These are phyloP conservation scores for Trachemys scripta DNA, from an alignment of 2,113 vertebrate species.

Conservation along the genomic window DNA sequence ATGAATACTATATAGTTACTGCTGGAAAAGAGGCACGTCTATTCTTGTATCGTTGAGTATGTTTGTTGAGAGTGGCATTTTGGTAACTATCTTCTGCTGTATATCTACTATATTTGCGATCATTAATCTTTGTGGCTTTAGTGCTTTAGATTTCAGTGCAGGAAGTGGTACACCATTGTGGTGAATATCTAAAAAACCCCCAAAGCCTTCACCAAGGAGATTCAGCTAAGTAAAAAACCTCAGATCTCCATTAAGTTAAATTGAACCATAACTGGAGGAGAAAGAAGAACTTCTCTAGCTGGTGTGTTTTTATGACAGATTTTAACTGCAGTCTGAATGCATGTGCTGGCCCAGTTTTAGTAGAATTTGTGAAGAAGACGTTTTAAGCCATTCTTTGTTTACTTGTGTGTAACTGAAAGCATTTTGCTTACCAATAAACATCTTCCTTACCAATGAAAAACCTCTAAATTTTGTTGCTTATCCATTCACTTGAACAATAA, in stretches of 20 bases:
- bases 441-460: neutral
- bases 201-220: neutral
- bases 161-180: slow-evolving; percentile 12
- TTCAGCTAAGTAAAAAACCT: neutral
- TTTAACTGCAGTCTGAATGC: neutral
- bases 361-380: neutral
- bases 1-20: neutral
- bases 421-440: neutral
- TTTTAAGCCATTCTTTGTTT: neutral
- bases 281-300: neutral
- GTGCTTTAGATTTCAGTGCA: slow-evolving; percentile 28
- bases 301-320: neutral
- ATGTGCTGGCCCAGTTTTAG: neutral
- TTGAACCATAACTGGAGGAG: neutral
- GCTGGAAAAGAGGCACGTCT: neutral
- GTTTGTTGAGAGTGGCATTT: neutral
- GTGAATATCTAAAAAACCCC: neutral
- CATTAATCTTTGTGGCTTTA: slow-evolving; percentile 45
- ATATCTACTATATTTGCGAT: neutral
- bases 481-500: fast-evolving
- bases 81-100: neutral
- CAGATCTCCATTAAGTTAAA: neutral
- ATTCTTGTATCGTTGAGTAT: neutral
- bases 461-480: neutral
- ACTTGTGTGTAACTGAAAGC: neutral